A percentile compares a stretch with the other conserved stretches of the same genome.
phyloP scores from a whole-genome alignment of 2,888 invertebrate species.

The Subacronicta megacephala region DNA sequence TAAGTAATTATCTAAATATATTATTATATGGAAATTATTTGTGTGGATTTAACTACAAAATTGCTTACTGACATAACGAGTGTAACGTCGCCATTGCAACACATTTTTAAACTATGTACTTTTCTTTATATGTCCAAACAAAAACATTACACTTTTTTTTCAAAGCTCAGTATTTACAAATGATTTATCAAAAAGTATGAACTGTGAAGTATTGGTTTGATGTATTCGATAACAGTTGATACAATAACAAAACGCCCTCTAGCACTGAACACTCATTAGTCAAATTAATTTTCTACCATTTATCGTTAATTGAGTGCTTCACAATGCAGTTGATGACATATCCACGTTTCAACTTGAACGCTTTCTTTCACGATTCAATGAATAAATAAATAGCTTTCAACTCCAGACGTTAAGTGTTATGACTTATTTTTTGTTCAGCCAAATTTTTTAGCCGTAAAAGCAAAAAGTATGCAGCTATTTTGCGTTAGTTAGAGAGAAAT shows the following conservation, averaged over 20 bases:
- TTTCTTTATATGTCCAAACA: too few relatives aligned
- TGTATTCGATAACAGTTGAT: too few relatives aligned
- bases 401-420: constrained; percentile 54
- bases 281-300: constrained; percentile 50
- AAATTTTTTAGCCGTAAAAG: constrained; percentile 8
- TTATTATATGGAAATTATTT: too few relatives aligned
- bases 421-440: constrained; percentile 63
- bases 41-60: too few relatives aligned
- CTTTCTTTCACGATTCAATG: constrained; percentile 76
- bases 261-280: constrained; percentile 58
- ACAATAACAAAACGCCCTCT: too few relatives aligned
- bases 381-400: constrained; percentile 82
- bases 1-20: background rate
- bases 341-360: constrained; percentile 76
- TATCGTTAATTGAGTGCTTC: constrained; percentile 79
- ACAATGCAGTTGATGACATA: constrained; percentile 75
- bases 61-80: too few relatives aligned
- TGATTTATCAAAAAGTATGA: too few relatives aligned
- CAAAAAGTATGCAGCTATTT: background rate
- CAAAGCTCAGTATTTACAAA: too few relatives aligned
- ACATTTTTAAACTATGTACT: too few relatives aligned
- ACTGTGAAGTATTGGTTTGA: too few relatives aligned
- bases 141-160: too few relatives aligned
- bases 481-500: background rate
- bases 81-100: too few relatives aligned